These are phyloP conservation scores for Desmophyllum pertusum DNA, from an alignment of 92 coral and sea anemone genomes.

Conservation along the genomic window DNA sequence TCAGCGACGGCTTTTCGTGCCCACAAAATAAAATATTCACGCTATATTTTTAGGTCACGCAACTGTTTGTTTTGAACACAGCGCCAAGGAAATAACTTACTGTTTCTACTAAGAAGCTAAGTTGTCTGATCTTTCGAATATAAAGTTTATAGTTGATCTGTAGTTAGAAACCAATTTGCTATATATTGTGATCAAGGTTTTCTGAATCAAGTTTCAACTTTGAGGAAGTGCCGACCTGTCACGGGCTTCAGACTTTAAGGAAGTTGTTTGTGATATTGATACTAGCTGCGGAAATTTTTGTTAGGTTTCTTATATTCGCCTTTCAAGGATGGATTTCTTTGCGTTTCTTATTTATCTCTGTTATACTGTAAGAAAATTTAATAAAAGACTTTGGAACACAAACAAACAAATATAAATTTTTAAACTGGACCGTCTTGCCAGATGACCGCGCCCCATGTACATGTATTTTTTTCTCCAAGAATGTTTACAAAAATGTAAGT, in stretches of 20 bases:
- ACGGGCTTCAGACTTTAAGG: background rate
- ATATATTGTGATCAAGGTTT: background rate
- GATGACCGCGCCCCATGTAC: constrained; percentile 22
- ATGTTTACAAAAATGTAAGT: background rate
- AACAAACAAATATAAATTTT: constrained; percentile 31
- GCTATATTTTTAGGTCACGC: constrained; percentile 20
- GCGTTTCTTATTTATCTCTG: background rate
- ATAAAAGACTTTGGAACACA: background rate
- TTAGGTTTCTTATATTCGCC: background rate
- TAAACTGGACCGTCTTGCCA: background rate
- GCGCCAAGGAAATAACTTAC: background rate
- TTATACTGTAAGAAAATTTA: background rate
- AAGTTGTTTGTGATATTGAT: background rate
- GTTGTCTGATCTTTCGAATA: too few relatives aligned
- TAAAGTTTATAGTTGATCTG: background rate
- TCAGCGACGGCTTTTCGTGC: constrained; percentile 6
- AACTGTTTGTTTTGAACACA: background rate
- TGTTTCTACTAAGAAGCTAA: background rate
- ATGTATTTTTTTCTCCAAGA: background rate
- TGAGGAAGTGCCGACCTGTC: background rate
- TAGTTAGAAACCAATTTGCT: background rate
- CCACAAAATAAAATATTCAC: background rate
- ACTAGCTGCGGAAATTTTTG: background rate
- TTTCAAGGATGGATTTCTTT: background rate
- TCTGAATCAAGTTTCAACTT: background rate